These are phyloP conservation scores for Poeciliopsis presidionis DNA, from an alignment of 2,797 vertebrate species.

Conservation along the genomic window DNA sequence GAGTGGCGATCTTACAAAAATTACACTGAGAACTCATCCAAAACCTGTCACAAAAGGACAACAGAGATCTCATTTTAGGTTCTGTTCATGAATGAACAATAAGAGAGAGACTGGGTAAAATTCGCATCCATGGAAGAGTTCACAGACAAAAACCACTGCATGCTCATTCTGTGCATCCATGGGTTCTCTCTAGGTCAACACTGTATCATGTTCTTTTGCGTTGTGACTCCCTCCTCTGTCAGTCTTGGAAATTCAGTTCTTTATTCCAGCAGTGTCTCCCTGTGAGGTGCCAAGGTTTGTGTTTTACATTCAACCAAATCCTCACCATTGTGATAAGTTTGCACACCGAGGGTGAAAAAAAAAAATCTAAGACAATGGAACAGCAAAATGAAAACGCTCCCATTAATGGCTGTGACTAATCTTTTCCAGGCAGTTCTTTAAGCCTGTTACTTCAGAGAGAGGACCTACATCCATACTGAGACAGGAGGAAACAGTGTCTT, in stretches of 20 bases:
- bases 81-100: background rate
- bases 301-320: slow-evolving; percentile 50
- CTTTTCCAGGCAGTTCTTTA: slow-evolving; percentile 74
- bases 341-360: slow-evolving; percentile 11
- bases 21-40: background rate
- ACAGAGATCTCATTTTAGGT: background rate
- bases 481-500: slow-evolving; percentile 40
- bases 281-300: slow-evolving; percentile 35
- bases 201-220: slow-evolving; percentile 26
- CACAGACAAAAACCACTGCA: no score
- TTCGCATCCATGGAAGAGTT: background rate
- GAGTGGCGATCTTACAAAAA: background rate
- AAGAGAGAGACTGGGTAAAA: background rate
- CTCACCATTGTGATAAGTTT: slow-evolving; percentile 55
- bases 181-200: background rate
- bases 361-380: slow-evolving; percentile 49
- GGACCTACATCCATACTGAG: slow-evolving; percentile 42
- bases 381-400: slow-evolving; percentile 67
- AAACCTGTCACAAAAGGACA: background rate
- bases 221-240: slow-evolving; percentile 10
- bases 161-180: no score
- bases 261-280: slow-evolving; percentile 38
- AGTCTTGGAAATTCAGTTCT: slow-evolving; percentile 24
- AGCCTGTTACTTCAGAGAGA: slow-evolving; percentile 63
- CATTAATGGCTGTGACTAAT: slow-evolving; percentile 80